phyloP scores from a whole-genome alignment of 1,140 invertebrate genomes.

The Aphidius ervi region DNA sequence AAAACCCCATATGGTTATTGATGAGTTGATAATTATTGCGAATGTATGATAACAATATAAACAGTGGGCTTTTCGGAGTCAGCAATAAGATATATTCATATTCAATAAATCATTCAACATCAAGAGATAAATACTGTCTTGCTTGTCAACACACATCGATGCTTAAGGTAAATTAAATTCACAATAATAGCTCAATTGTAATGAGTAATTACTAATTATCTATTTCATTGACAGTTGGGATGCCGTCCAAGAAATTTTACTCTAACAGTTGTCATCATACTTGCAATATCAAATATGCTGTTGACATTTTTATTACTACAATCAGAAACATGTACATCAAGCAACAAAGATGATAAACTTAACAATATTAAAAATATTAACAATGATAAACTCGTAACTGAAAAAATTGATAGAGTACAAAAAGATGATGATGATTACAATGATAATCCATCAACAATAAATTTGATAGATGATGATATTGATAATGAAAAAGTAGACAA shows the following conservation, averaged over 20 bases:
- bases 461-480: slow-evolving; percentile 30
- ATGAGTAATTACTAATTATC: not conserved
- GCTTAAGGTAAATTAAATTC: slow-evolving; percentile 5
- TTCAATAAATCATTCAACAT: too few relatives aligned
- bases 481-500: slow-evolving; percentile 50
- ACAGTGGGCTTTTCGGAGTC: not conserved
- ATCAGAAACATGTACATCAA: slow-evolving; percentile 46
- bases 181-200: not conserved
- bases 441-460: too few relatives aligned
- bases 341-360: too few relatives aligned
- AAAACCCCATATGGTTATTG: too few relatives aligned
- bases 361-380: too few relatives aligned
- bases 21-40: not conserved
- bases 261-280: slow-evolving; percentile 58
- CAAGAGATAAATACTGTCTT: not conserved
- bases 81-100: not conserved
- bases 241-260: slow-evolving; percentile 68
- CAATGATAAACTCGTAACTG: too few relatives aligned
- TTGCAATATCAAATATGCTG: slow-evolving; percentile 66
- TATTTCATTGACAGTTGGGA: slow-evolving; percentile 47
- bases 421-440: slow-evolving; percentile 20
- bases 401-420: not conserved
- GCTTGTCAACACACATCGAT: slow-evolving; percentile 7
- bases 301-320: slow-evolving; percentile 66
- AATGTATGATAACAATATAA: slow-evolving; percentile 8